phyloP scores from a whole-genome alignment of 2,113 vertebrate genomes.

The Lathamus discolor region DNA sequence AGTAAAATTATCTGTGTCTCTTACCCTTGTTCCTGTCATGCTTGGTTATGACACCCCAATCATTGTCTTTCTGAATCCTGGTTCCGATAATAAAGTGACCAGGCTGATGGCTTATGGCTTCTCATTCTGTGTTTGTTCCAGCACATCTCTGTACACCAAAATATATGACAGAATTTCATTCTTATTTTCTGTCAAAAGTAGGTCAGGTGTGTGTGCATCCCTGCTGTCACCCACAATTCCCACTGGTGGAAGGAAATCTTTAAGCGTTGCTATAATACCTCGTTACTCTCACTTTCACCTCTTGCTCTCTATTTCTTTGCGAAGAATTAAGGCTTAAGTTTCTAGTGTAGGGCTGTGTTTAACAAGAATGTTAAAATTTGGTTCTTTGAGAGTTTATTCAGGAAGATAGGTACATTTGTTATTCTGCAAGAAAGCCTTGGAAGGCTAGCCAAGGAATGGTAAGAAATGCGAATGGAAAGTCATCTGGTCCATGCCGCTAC shows the following conservation, averaged over 20 bases:
- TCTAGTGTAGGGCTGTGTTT: neutral
- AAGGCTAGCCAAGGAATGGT: neutral
- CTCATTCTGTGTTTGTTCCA: neutral
- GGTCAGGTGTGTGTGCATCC: neutral
- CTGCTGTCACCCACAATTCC: neutral
- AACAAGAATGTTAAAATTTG: neutral
- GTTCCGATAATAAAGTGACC: neutral
- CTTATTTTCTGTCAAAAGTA: slow-evolving; percentile 9
- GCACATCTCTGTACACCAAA: neutral
- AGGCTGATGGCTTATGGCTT: neutral
- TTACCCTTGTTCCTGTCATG: neutral
- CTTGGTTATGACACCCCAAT: neutral
- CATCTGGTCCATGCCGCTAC: neutral
- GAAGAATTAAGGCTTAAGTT: neutral
- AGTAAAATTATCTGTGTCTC: neutral
- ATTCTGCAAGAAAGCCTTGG: neutral
- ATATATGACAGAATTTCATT: neutral
- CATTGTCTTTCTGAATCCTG: neutral
- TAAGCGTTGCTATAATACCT: neutral
- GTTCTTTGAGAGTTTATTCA: neutral
- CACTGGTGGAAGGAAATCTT: neutral
- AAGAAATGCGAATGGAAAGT: slow-evolving; percentile 7
- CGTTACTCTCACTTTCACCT: neutral
- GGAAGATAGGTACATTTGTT: neutral
- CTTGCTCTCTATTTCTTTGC: neutral